Percentiles rank a stretch among this genome's conserved stretches.
Evolutionary conservation across 1,140 invertebrate species (phyloP).

Genomic region (Drosophila nigromelanica): DNA sequence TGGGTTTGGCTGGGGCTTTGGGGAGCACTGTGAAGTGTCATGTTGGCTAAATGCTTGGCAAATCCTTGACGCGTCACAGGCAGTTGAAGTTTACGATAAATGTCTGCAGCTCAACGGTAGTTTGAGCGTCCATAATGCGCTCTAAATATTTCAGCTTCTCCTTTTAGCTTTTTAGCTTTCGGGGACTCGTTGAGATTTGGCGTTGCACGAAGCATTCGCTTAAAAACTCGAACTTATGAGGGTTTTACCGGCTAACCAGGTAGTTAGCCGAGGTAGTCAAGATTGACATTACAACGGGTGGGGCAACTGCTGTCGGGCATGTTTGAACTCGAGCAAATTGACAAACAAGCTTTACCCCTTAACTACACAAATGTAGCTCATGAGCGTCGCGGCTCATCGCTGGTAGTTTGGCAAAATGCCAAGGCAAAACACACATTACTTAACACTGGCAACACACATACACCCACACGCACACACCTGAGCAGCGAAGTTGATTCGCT

Average conservation of each 20-base stretch:
- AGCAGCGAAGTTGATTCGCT: too few relatives aligned
- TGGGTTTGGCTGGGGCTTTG: background rate
- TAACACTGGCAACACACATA: background rate
- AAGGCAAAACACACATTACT: slow-evolving; percentile 65
- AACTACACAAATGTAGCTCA: too few relatives aligned
- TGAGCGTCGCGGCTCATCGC: slow-evolving; percentile 4
- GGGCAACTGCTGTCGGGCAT: slow-evolving; percentile 43
- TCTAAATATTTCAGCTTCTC: slow-evolving; percentile 62
- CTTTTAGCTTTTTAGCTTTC: slow-evolving; percentile 13
- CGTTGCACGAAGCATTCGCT: slow-evolving; percentile 52
- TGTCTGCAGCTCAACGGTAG: slow-evolving; percentile 63
- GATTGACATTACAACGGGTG: slow-evolving; percentile 53
- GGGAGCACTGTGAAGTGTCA: slow-evolving; percentile 55
- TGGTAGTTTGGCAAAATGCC: slow-evolving; percentile 30
- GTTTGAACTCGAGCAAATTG: slow-evolving; percentile 69
- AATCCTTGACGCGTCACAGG: slow-evolving; percentile 75
- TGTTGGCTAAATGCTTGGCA: slow-evolving; percentile 75
- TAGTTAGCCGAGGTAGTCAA: slow-evolving; percentile 4
- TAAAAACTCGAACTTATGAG: slow-evolving; percentile 62
- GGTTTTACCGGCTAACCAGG: slow-evolving; percentile 3
- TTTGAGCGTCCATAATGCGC: slow-evolving; percentile 58
- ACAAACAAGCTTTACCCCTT: slow-evolving; percentile 51
- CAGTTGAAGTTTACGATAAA: slow-evolving; percentile 82
- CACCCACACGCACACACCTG: too few relatives aligned
- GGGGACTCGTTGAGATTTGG: slow-evolving; percentile 27